phyloP scores from a whole-genome alignment of 2,113 vertebrate species.

The Prunella fulvescens region DNA sequence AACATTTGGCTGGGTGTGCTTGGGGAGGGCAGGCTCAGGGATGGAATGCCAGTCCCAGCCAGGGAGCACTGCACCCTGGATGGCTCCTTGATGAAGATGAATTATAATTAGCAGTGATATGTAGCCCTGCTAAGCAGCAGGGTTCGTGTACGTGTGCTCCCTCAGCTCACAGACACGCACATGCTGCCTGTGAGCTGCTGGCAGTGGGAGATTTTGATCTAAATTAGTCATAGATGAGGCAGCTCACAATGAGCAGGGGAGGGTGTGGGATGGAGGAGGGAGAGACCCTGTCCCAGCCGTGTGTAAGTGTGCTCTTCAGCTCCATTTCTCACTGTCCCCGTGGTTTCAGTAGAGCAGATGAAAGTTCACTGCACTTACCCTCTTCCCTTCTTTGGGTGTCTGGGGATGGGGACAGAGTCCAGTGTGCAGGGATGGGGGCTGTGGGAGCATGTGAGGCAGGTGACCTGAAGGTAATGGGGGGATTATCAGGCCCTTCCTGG shows the following conservation, averaged over 20 bases:
- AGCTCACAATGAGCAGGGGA: neutral
- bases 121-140: fast-evolving
- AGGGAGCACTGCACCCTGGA: neutral
- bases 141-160: fast-evolving
- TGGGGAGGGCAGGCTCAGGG: neutral
- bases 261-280: neutral
- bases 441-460: fast-evolving
- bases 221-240: neutral
- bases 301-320: neutral
- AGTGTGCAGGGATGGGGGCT: fast-evolving
- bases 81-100: neutral
- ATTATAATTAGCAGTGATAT: neutral
- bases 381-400: fast-evolving
- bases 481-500: fast-evolving
- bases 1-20: neutral
- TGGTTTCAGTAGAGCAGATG: neutral
- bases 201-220: neutral
- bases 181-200: neutral
- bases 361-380: fast-evolving
- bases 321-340: neutral
- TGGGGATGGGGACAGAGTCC: neutral
- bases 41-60: neutral
- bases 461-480: no score
- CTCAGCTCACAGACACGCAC: neutral
- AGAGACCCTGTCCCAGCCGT: neutral